Percentiles rank a stretch among this genome's conserved stretches.
Evolutionary conservation across 2,797 vertebrate species (phyloP).

Genomic region (Gambelia wislizenii): DNA sequence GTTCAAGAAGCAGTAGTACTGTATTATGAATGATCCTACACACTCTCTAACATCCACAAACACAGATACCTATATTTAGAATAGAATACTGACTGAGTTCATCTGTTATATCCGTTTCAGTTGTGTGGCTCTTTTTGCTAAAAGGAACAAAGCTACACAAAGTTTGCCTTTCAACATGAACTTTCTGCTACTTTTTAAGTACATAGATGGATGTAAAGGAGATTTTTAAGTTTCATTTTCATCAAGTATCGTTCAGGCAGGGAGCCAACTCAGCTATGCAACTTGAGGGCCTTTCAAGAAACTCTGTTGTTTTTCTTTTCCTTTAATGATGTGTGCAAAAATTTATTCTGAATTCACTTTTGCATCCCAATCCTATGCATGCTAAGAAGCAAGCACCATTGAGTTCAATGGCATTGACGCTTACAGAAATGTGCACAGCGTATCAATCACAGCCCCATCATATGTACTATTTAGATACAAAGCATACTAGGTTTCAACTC

Average conservation of each 20-base stretch:
- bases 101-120: not conserved
- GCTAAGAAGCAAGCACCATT: not conserved
- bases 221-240: not conserved
- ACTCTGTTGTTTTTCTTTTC: too few species aligned
- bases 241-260: too few species aligned
- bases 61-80: too few species aligned
- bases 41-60: too few species aligned
- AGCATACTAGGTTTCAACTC: not conserved
- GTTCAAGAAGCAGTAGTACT: not conserved
- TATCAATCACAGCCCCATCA: not conserved
- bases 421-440: not conserved
- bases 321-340: not conserved
- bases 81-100: not conserved
- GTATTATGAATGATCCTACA: not conserved
- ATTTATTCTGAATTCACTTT: not conserved
- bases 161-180: not conserved
- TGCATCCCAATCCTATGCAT: not conserved
- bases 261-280: not conserved
- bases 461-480: not conserved
- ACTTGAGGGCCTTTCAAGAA: not conserved
- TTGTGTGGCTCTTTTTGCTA: not conserved
- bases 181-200: not conserved
- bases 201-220: not conserved
- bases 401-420: not conserved
- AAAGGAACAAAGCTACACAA: not conserved